A percentile compares a stretch with the other conserved stretches of the same genome.
phyloP scores from a whole-genome alignment of 2,888 invertebrate genomes.

The Lissonota sp. region DNA sequence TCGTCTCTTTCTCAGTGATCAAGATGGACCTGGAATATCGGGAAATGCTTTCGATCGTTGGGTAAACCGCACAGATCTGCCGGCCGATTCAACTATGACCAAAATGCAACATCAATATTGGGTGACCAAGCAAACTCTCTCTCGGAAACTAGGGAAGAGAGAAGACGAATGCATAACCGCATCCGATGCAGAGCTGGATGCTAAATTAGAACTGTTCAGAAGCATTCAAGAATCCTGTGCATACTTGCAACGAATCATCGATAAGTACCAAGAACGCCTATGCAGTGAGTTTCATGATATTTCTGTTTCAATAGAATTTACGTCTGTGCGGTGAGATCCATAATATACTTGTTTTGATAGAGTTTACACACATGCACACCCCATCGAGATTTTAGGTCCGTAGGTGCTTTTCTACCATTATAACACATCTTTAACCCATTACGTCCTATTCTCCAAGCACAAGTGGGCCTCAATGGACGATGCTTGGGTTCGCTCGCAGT shows the following conservation, averaged over 20 bases:
- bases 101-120: conserved; percentile 98
- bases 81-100: conserved; percentile 84
- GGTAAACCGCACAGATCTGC: conserved; percentile 83
- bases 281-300: conserved; percentile 87
- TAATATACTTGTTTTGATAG: background rate
- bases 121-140: conserved; percentile 98
- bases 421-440: no score
- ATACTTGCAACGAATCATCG: conserved; percentile 94
- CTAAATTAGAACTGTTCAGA: conserved; percentile 96
- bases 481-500: no score
- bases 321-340: conserved; percentile 89
- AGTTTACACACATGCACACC: no score
- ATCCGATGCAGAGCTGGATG: conserved; percentile 98
- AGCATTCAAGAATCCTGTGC: conserved; percentile 96
- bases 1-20: conserved; percentile 73
- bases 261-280: conserved; percentile 96
- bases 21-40: conserved; percentile 76
- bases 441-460: no score
- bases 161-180: conserved; percentile 98
- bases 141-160: conserved; percentile 96
- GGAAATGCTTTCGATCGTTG: conserved; percentile 85
- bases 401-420: no score
- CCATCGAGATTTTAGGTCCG: no score
- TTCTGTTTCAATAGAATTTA: background rate
- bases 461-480: no score